Evolutionary conservation across 2,113 vertebrate species (phyloP).

Genomic region (Lagopus muta): DNA sequence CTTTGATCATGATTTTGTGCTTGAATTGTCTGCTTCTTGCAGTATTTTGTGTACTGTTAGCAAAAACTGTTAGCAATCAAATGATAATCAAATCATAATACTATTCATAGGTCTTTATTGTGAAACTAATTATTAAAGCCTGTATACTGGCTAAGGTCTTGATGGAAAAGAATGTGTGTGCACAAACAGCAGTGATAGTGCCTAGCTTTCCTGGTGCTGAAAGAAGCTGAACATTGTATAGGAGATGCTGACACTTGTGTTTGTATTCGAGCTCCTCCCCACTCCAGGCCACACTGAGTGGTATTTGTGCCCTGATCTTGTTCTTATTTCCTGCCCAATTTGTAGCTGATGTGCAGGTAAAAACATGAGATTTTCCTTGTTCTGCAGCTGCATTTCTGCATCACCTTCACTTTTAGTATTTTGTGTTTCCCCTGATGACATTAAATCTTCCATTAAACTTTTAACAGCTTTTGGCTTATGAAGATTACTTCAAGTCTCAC

Average conservation of each 20-base stretch:
- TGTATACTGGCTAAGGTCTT: neutral
- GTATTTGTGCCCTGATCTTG: neutral
- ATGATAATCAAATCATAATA: neutral
- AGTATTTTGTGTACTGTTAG: neutral
- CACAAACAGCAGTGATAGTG: neutral
- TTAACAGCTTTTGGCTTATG: neutral
- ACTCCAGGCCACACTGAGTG: neutral
- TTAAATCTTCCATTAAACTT: slow-evolving; percentile 17
- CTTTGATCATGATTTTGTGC: neutral
- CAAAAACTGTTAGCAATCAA: neutral
- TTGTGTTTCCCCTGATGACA: neutral
- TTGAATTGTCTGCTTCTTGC: neutral
- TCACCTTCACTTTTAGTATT: neutral
- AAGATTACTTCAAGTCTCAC: neutral
- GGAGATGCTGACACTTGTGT: neutral
- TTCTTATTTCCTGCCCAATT: neutral
- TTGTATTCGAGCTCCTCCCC: neutral
- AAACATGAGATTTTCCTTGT: neutral
- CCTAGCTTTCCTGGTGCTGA: neutral
- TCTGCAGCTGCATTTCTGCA: neutral
- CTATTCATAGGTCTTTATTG: neutral
- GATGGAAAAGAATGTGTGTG: neutral
- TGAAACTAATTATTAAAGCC: neutral
- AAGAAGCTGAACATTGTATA: neutral
- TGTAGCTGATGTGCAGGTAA: neutral